Base-by-base conservation (phyloP, 1,140 invertebrate genomes). In the Panagrolaimus sp. region DNA sequence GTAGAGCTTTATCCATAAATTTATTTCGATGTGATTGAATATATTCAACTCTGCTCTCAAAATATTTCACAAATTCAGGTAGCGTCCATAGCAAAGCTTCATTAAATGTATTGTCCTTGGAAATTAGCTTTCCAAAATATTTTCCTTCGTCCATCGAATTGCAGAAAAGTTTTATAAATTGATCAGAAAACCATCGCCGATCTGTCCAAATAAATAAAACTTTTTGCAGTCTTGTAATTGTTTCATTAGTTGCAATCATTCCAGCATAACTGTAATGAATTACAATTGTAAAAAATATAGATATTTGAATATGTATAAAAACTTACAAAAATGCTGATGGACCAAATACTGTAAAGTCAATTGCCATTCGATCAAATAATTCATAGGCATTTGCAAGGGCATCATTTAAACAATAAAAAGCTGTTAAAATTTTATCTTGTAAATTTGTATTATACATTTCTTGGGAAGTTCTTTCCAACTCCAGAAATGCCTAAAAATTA, bases 271-370 rank as follows among this genome's bases (percentile, higher is more conserved):
- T 58, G 17, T 21, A 58, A 58, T 8, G 48, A 21, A 0, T 2
- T 9, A 38, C 7, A 4, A 38, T 38, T 38, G 32, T 38, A 38
- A 21, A 21, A 58, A 21, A 24, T 58, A 52, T 58, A 21, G 12
- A 21, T 58, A 58, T n/a, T 26, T 4, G 5, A n/a, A 10, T 52
- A 52, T 52, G 9, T 9, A 1, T 0, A 4, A 58, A 58, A 58
- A 21, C 52, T 58, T 58, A 58, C 52, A 58, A 58, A 28, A 58
- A 58, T 12, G 52, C 52, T 1, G 52, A 21, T 26, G 52, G 52
- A 10, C 1, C 52, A 58, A 21, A 58, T n/a, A 58, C 28, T 12
- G 52, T 26, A 58, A 58, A 58, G 14, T 58, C 52, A 28, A 26
- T n/a, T 21, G 52, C 52, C 8, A 58, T 58, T n/a, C 52, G 52